Evolutionary conservation across 2,888 invertebrate genomes (phyloP).

Genomic region (Hirtodrosophila cameraria): DNA sequence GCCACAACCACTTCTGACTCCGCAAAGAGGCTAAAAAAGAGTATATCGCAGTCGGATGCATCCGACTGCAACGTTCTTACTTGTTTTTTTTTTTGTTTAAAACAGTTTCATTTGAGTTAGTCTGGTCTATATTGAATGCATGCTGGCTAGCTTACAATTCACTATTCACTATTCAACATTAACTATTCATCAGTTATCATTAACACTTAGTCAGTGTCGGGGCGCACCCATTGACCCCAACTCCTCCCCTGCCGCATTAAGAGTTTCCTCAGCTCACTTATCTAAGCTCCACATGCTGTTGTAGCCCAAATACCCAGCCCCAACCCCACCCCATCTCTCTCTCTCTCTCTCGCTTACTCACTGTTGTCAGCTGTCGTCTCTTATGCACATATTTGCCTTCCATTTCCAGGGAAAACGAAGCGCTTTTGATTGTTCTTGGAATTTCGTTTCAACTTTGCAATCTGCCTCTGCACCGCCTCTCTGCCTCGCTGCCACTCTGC

Average conservation of each 20-base stretch:
- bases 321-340: not conserved
- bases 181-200: conserved; percentile 12
- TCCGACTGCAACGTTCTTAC: too few species aligned
- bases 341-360: not conserved
- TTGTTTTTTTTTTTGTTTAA: conserved; percentile 20
- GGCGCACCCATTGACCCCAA: conserved; percentile 20
- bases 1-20: too few species aligned
- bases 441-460: conserved; percentile 67
- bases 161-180: too few species aligned
- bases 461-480: too few species aligned
- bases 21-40: too few species aligned
- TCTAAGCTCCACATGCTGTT: conserved; percentile 21
- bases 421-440: conserved; percentile 76
- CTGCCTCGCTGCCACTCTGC: too few species aligned
- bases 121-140: too few species aligned
- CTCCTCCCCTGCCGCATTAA: too few species aligned
- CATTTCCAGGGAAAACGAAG: conserved; percentile 67
- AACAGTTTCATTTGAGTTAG: conserved; percentile 47
- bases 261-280: conserved; percentile 10
- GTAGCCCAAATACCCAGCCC: too few species aligned
- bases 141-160: too few species aligned
- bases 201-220: conserved; percentile 1
- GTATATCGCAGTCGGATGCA: too few species aligned
- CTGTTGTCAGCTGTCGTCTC: conserved; percentile 6
- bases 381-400: conserved; percentile 65